A percentile compares a stretch with the other conserved stretches of the same genome.
Evolutionary conservation across 2,797 vertebrate species (phyloP).

Genomic region (Takifugu ocellatus): DNA sequence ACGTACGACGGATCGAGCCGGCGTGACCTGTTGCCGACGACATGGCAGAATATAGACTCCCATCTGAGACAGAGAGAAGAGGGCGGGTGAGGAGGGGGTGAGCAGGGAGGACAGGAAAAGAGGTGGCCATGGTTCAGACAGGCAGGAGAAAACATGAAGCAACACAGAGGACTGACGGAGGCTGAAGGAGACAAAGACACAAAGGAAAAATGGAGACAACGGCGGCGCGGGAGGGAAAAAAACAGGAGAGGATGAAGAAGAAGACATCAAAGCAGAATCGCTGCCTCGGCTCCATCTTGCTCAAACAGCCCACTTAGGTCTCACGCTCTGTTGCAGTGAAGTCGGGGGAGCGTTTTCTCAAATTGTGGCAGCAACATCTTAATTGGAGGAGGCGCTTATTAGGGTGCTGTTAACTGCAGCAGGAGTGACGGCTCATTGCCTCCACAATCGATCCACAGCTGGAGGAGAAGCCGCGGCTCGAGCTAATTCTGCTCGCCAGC

Average conservation of each 20-base stretch:
- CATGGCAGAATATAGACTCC: constrained; percentile 80
- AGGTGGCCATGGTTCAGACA: constrained; percentile 19
- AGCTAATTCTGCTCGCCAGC: constrained; percentile 7
- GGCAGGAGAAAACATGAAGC: constrained; percentile 11
- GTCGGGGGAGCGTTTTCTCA: constrained; percentile 16
- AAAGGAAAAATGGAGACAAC: constrained; percentile 14
- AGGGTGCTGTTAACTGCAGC: constrained; percentile 28
- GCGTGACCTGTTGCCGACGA: constrained; percentile 68
- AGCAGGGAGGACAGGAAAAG: background rate
- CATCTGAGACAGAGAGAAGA: constrained; percentile 62
- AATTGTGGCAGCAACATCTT: constrained; percentile 34
- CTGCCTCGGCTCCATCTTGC: constrained; percentile 23
- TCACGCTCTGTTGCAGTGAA: constrained; percentile 53
- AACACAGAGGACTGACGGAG: constrained; percentile 20
- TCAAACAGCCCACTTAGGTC: constrained; percentile 26
- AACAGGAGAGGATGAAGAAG: constrained; percentile 5
- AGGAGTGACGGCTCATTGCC: constrained; percentile 27
- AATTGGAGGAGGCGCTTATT: constrained; percentile 49
- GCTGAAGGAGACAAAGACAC: constrained; percentile 14
- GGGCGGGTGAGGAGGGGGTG: constrained; percentile 6
- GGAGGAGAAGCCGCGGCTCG: constrained; percentile 14
- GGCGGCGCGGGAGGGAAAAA: constrained; percentile 4
- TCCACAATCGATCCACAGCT: constrained; percentile 37
- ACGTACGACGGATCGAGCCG: constrained; percentile 78
- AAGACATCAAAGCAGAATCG: constrained; percentile 28